These are phyloP conservation scores for Temnothorax curvispinosus DNA, from an alignment of 1,140 invertebrate species.

Conservation along the genomic window DNA sequence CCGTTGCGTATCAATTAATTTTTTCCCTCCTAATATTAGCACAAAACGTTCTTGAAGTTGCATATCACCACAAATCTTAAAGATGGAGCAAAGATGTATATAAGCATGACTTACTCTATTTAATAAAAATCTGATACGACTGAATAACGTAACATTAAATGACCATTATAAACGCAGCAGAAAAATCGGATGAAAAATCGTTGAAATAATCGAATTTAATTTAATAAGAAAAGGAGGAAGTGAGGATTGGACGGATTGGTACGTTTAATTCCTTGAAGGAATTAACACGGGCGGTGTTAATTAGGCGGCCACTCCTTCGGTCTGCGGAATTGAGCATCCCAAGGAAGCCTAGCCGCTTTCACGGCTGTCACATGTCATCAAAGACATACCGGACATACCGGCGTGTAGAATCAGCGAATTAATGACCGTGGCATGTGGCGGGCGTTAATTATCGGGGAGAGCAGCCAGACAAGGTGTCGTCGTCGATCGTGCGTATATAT, in stretches of 20 bases:
- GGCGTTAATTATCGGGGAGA: conserved; percentile 68
- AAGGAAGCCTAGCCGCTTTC: conserved; percentile 21
- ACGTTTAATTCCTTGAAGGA: not conserved
- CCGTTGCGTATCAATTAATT: not conserved
- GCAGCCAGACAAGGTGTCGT: conserved; percentile 58
- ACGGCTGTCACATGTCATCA: conserved; percentile 59
- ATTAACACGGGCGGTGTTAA: conserved; percentile 46
- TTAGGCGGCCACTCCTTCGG: conserved; percentile 30
- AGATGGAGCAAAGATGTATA: not conserved
- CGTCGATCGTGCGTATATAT: conserved; percentile 46
- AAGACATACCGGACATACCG: conserved; percentile 63
- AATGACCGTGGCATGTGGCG: conserved; percentile 67
- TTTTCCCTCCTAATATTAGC: not conserved
- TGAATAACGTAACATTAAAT: not conserved
- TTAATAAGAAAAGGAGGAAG: not conserved
- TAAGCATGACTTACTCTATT: not conserved
- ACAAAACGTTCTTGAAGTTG: not conserved
- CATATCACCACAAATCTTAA: not conserved
- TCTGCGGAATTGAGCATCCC: not conserved
- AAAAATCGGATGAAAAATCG: not conserved
- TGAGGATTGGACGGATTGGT: not conserved
- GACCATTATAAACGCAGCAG: not conserved
- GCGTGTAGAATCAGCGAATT: conserved; percentile 68
- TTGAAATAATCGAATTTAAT: not conserved
- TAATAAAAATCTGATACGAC: conserved; percentile 2